These are phyloP conservation scores for Clistopyga incitator DNA, from an alignment of 2,888 invertebrate species.

Conservation along the genomic window DNA sequence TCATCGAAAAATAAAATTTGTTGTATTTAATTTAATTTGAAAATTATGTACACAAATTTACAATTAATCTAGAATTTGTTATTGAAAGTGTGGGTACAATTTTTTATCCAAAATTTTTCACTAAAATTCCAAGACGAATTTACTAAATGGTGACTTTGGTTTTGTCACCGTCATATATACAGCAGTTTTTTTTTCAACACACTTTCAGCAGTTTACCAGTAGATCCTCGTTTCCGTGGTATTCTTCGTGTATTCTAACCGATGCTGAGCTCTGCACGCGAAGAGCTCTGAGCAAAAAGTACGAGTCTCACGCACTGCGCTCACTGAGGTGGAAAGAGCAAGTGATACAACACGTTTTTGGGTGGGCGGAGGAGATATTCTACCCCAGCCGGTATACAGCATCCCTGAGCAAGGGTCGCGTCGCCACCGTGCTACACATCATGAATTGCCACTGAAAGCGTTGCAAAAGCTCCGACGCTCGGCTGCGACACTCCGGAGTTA, in stretches of 20 bases:
- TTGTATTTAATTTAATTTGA: too few species aligned
- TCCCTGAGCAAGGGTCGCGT: constrained; percentile 64
- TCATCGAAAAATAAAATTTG: too few species aligned
- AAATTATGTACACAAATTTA: too few species aligned
- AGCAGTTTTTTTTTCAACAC: too few species aligned
- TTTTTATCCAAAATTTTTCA: too few species aligned
- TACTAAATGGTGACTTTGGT: too few species aligned
- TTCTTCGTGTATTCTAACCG: background rate
- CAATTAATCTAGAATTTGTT: too few species aligned
- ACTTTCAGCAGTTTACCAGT: too few species aligned
- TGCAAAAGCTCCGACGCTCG: constrained; percentile 68
- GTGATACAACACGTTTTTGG: constrained; percentile 20
- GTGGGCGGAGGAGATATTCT: constrained; percentile 6
- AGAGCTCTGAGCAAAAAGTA: background rate
- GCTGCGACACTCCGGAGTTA: constrained; percentile 62
- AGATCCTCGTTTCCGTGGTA: too few species aligned
- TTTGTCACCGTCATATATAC: too few species aligned
- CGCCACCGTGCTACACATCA: constrained; percentile 72
- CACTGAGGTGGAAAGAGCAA: constrained; percentile 1
- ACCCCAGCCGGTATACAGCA: constrained; percentile 23
- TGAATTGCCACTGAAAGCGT: constrained; percentile 73
- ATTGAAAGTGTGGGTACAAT: too few species aligned
- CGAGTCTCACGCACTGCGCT: background rate
- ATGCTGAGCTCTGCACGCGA: background rate
- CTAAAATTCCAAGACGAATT: too few species aligned